A percentile compares a stretch with the other conserved stretches of the same genome.
These are phyloP conservation scores for Axis porcinus DNA, from an alignment of 2,113 vertebrate species.

Conservation along the genomic window DNA sequence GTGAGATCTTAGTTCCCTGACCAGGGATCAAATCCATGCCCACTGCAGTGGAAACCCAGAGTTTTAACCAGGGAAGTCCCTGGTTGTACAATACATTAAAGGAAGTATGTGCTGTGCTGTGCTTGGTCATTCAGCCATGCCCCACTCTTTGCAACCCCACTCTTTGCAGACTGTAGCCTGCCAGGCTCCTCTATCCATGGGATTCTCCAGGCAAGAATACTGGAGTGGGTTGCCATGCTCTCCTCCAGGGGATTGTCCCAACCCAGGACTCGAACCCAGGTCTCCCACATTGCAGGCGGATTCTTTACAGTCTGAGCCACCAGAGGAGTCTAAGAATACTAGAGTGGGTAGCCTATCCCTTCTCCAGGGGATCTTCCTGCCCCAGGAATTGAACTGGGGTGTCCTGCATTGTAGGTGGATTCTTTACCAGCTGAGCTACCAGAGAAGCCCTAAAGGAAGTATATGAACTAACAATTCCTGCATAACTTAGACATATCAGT, in stretches of 20 bases:
- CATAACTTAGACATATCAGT: not conserved
- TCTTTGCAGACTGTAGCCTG: not conserved
- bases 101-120: not conserved
- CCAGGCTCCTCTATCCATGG: not conserved
- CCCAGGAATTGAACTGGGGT: not conserved
- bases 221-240: not conserved
- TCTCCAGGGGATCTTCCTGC: not conserved
- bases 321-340: not conserved
- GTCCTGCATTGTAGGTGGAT: not conserved
- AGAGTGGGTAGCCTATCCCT: not conserved
- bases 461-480: not conserved
- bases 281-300: fast-evolving
- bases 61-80: not conserved
- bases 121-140: not conserved
- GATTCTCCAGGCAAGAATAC: not conserved
- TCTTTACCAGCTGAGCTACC: not conserved
- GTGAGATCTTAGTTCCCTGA: not conserved
- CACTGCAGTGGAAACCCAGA: not conserved
- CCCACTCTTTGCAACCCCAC: not conserved
- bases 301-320: not conserved
- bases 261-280: not conserved
- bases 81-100: not conserved
- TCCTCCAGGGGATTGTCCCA: not conserved
- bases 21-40: not conserved
- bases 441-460: not conserved